Evolutionary conservation across 2,797 vertebrate genomes (phyloP), one percentile per base, ranked within the genome.

Genomic region (Oophaga sylvatica): DNA sequence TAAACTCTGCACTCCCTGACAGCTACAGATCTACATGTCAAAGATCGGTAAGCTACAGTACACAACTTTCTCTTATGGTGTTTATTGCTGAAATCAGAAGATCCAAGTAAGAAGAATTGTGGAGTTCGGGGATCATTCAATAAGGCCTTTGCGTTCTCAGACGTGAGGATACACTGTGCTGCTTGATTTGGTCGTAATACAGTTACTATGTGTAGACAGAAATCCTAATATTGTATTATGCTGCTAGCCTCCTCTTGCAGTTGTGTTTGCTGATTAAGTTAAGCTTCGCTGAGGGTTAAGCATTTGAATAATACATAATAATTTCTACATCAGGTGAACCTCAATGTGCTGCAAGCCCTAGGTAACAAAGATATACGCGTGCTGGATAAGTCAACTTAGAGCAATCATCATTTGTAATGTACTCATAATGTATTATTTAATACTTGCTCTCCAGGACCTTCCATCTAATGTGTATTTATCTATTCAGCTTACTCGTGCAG

Each of bases 1-100:
- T 89, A 62, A 35, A 77, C 12, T 76, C 11, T 84, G 22, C 19
- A 70, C 35, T 71, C 57, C 29, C 65, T 71, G 29, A 73, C 7
- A 56, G 77, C 22, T 80, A 29, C 68, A 22, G 79, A 78, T 15
- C 87, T 84, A 63, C 63, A 80, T 80, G 56, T 19, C 22, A 31
- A 26, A 48, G 5, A 26, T 60, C 15, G 13, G 86, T 87, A 87
- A 83, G 86, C 78, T 7, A 45, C 26, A 26, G 26, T 26, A 26
- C 22, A 81, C 5, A n/a, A 1, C 29, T 31, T 68, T 53, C 20
- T 78, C 22, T 57, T 85, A 9, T 13, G 15, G 7, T 56, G 16
- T 29, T 22, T 68, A 35, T 22, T 19, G 53, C 2, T 45, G 56
- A 60, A 75, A 16, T n/a, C 15, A 41, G 26, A 60, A 73, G 65